A percentile compares a stretch with the other conserved stretches of the same genome.
Conservation (phyloP, 1,140 invertebrate genomes). For the Ips typographus region DNA sequence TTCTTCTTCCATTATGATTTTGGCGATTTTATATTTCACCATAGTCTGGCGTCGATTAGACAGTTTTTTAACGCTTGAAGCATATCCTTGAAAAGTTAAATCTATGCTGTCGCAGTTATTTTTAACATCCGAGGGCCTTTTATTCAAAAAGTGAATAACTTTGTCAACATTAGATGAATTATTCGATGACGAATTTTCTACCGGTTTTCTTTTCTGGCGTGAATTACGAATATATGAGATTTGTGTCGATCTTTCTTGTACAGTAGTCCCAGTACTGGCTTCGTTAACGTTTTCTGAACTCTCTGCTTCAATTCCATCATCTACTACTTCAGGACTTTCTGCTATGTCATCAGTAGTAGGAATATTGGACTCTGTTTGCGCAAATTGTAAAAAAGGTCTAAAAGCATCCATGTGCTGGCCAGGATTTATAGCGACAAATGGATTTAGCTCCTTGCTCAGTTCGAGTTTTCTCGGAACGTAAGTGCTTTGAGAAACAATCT, state of each 20-base stretch:
- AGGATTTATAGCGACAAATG: constrained; percentile 6
- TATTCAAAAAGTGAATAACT: background rate
- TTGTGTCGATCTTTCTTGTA: background rate
- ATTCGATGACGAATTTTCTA: background rate
- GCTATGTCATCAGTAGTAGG: background rate
- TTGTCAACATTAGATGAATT: constrained; percentile 4
- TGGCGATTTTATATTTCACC: too few relatives aligned
- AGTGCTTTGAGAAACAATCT: constrained; percentile 19
- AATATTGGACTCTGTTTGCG: constrained; percentile 27
- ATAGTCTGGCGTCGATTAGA: too few relatives aligned
- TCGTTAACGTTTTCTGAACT: background rate
- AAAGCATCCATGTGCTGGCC: constrained; percentile 23
- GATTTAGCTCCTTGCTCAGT: constrained; percentile 19
- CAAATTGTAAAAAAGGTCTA: constrained; percentile 29
- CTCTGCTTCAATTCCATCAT: constrained; percentile 2
- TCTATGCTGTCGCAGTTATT: too few relatives aligned
- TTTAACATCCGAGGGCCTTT: too few relatives aligned
- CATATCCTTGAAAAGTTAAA: too few relatives aligned
- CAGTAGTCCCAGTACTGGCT: background rate
- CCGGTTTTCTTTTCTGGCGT: constrained; percentile 7
- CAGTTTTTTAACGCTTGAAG: too few relatives aligned
- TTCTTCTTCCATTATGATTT: background rate
- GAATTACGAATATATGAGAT: constrained; percentile 19
- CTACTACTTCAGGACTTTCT: constrained; percentile 8
- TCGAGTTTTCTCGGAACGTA: constrained; percentile 21